Percentiles rank a stretch among this genome's conserved stretches.
phyloP scores from a whole-genome alignment of 1,140 invertebrate species.

The Brachionus asplanchnoidis region DNA sequence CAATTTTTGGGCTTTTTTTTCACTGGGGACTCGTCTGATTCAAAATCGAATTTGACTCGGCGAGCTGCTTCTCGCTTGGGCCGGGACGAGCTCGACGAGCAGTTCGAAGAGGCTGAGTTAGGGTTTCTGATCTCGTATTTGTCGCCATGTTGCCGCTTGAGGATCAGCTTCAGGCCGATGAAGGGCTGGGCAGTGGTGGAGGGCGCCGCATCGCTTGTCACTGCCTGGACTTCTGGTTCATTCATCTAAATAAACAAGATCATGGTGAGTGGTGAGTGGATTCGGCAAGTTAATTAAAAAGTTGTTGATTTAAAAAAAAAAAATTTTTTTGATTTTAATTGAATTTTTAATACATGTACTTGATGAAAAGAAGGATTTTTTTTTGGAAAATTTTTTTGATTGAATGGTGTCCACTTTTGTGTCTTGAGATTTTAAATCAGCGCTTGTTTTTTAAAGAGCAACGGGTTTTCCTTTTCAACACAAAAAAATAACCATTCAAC shows the following conservation, averaged over 20 bases:
- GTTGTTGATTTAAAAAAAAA: too few species aligned
- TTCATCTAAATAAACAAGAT: not conserved
- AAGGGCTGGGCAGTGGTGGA: not conserved
- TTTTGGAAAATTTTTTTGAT: too few species aligned
- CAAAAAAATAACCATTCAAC: too few species aligned
- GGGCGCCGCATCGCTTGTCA: not conserved
- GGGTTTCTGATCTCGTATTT: conserved; percentile 11
- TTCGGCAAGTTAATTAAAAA: too few species aligned
- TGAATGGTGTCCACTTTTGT: too few species aligned
- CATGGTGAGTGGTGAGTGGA: not conserved
- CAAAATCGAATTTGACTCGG: not conserved
- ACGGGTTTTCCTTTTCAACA: too few species aligned
- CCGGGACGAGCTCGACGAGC: not conserved
- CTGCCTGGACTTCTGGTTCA: not conserved
- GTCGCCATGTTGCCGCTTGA: not conserved
- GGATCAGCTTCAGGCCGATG: not conserved
- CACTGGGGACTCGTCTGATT: not conserved
- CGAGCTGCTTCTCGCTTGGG: not conserved
- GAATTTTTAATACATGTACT: too few species aligned
- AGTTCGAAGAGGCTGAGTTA: not conserved
- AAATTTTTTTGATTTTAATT: too few species aligned
- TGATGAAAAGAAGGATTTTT: too few species aligned
- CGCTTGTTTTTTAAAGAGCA: too few species aligned
- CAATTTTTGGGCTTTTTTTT: not conserved
- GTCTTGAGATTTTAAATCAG: too few species aligned